Evolutionary conservation across 2,888 invertebrate genomes (phyloP), one percentile per base, ranked within the genome.

Genomic region (Cosmopolites sordidus): DNA sequence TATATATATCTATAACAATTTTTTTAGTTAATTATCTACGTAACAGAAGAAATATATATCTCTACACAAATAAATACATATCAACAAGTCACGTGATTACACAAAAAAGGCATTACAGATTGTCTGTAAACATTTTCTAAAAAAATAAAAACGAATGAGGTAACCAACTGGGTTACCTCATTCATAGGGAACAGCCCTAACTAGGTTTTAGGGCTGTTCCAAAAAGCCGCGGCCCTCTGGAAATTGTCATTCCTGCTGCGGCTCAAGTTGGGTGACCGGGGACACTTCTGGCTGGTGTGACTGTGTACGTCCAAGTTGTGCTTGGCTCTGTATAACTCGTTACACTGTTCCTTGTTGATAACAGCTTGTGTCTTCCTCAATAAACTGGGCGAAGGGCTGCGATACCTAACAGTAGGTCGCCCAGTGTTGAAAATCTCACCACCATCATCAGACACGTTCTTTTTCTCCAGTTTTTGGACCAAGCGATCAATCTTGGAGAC

Each of bases 341-440:
- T 75, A 68, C 52, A 74, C 72, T 55, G 75, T 55, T 69, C 69
- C 58, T 68, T 75, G 62, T 76, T 75, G 42, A 73, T 71, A 9
- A 76, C 72, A 22, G 76, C 72, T 61, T 72, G 73, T 56, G 75
- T 75, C 73, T 78, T 71, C 69, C 76, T 71, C 62, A 74, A 69
- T 60, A 73, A 61, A 58, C 73, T 64, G 2, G 72, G 69, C 2
- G 78, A 77, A 50, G 71, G 73, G 60, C 75, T 74, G 66, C 74
- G 66, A 47, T 71, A 75, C 53, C 70, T 66, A 43, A 71, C 66
- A 58, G 69, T 66, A n/a, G 60, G 48, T 5, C 45, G 18, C 1
- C 52, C 52, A 1, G 49, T 47, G 2, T 29, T 48, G 16, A 47
- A 44, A 11, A 43, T n/a, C n/a, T 33, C 27, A 16, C 38, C 51